Conservation (phyloP, 2,888 invertebrate species). For the Drosophila kanekoi region DNA sequence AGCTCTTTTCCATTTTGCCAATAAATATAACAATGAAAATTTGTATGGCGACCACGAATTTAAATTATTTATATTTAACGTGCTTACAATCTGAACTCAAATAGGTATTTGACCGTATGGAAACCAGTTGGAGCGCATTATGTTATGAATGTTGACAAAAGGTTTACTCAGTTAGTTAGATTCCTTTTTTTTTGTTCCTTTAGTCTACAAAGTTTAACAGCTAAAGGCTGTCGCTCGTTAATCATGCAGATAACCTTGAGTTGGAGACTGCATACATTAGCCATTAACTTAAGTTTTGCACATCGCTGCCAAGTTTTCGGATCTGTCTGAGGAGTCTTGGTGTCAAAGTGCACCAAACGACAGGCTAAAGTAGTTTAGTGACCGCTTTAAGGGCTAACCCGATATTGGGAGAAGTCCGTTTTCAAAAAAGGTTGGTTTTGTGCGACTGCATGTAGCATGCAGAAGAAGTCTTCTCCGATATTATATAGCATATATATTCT, state of each 20-base stretch:
- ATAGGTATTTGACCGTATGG: not conserved
- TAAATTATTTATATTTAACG: slow-evolving; percentile 7
- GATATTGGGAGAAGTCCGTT: not conserved
- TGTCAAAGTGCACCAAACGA: slow-evolving; percentile 16
- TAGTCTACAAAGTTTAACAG: slow-evolving; percentile 58
- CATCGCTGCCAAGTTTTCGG: slow-evolving; percentile 13
- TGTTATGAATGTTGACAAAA: slow-evolving; percentile 2
- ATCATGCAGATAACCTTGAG: slow-evolving; percentile 69
- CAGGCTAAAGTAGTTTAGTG: not conserved
- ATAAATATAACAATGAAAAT: slow-evolving; percentile 14
- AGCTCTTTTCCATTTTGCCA: slow-evolving; percentile 28
- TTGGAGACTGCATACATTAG: slow-evolving; percentile 54
- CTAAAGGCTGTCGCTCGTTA: slow-evolving; percentile 48
- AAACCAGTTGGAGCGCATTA: not conserved
- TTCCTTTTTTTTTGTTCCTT: not conserved
- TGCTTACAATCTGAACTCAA: not conserved
- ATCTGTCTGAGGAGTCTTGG: not conserved
- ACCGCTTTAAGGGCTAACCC: not conserved
- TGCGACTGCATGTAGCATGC: not conserved
- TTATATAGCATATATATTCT: no score
- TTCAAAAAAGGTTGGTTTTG: no score
- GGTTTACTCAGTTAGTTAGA: slow-evolving; percentile 22
- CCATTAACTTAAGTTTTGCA: slow-evolving; percentile 43
- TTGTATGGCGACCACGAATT: slow-evolving; percentile 26
- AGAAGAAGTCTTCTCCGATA: no score